Evolutionary conservation across 2,797 vertebrate genomes (phyloP), one percentile per base, ranked within the genome.

Genomic region (Limnodromus scolopaceus): DNA sequence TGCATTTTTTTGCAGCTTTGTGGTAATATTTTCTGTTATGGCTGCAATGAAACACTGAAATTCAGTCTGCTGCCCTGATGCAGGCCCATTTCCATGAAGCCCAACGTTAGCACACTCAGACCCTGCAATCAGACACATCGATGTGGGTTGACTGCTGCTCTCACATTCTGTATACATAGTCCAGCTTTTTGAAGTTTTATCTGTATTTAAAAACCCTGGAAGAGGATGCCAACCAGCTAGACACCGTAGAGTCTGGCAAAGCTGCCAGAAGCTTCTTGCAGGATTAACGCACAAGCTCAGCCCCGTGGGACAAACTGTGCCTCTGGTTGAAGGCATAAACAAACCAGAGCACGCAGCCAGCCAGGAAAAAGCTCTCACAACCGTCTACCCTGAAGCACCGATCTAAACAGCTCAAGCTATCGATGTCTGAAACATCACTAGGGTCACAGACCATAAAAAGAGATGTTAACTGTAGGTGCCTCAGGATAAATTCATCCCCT

Each of bases 101-200:
- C 57, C 34, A 82, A 0, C 0, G 0, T 14, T 1, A 39, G 19
- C 68, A 20, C 4, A 3, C 19, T 53, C 27, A 5, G n/a, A 4
- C 13, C 36, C 20, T 58, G 72, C 43, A 75, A 81, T 38, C 68
- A 80, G 41, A 72, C 70, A n/a, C 8, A 5, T 39, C 19, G 39
- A 54, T 1, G 6, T 16, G 27, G 11, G 6, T 15, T 4, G 1
- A 4, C 4, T 46, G 17, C n/a, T 65, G 39, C 46, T 63, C 6
- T 55, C 27, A 19, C 10, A 2, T 66, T 77, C 72, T 41, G 11
- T 24, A 11, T 28, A 24, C 28, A 64, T 49, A 70, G 30, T 41
- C 41, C 46, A 61, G 32, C 16, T 76, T n/a, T 74, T 53, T 88
- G 30, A 60, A 60, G 54, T 66, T 79, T 61, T 48, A 36, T 16